A percentile compares a stretch with the other conserved stretches of the same genome.
phyloP scores from a whole-genome alignment of 2,888 invertebrate genomes.

The Caenorhabditis zanzibari region DNA sequence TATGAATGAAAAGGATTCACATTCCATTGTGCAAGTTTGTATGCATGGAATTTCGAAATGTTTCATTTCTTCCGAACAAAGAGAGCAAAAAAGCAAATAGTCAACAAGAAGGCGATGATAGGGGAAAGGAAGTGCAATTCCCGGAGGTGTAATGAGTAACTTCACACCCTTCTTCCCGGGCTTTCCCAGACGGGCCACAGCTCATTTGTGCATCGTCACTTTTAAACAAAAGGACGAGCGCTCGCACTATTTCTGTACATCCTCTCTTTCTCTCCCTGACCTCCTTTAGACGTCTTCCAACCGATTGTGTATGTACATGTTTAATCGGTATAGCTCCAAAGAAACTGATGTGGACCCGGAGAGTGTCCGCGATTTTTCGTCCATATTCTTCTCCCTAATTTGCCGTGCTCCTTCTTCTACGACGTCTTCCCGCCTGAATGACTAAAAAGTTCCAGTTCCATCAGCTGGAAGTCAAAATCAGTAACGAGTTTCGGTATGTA shows the following conservation, averaged over 20 bases:
- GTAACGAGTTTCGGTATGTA: constrained; percentile 29
- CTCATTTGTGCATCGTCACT: constrained; percentile 25
- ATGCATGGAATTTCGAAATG: constrained; percentile 54
- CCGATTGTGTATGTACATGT: constrained; percentile 64
- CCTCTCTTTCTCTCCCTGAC: constrained; percentile 22
- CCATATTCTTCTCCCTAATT: constrained; percentile 27
- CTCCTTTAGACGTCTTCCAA: constrained; percentile 17
- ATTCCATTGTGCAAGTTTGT: constrained; percentile 28
- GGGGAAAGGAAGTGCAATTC: constrained; percentile 47
- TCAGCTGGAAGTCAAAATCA: constrained; percentile 29
- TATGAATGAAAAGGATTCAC: constrained; percentile 38
- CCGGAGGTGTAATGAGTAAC: constrained; percentile 59
- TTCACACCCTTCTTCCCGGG: constrained; percentile 27
- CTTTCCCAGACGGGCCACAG: not conserved
- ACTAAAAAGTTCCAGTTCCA: constrained; percentile 19
- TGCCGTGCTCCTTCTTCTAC: not conserved
- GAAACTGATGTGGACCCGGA: constrained; percentile 50
- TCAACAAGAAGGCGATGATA: constrained; percentile 31
- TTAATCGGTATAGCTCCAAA: constrained; percentile 58
- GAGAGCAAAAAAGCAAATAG: not conserved
- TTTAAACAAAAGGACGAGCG: constrained; percentile 25
- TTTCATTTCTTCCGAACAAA: constrained; percentile 9
- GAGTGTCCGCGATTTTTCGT: constrained; percentile 4
- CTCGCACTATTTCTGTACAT: constrained; percentile 54
- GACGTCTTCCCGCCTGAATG: constrained; percentile 50